A percentile compares a stretch with the other conserved stretches of the same genome.
phyloP scores from a whole-genome alignment of 1,140 invertebrate species.

The Neodiprion lecontei region DNA sequence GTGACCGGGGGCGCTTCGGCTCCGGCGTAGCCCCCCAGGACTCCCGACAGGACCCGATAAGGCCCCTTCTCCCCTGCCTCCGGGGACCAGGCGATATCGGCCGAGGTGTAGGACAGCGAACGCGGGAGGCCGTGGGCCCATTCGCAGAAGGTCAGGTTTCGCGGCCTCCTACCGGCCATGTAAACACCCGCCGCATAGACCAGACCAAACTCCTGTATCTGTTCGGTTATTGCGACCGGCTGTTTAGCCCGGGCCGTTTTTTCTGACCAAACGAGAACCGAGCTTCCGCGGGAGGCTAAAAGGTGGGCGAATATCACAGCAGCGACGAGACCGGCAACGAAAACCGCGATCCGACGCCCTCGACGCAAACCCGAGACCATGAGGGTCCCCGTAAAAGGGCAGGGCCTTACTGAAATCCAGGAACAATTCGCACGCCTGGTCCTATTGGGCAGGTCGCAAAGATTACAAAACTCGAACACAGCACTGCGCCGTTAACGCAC shows the following conservation, averaged over 20 bases:
- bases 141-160: constrained; percentile 66
- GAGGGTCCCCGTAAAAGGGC: background rate
- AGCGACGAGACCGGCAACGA: constrained; percentile 31
- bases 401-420: no score
- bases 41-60: constrained; percentile 69
- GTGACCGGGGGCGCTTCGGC: constrained; percentile 59
- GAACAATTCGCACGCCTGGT: background rate
- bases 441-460: constrained; percentile 19
- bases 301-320: constrained; percentile 31
- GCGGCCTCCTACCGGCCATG: constrained; percentile 59
- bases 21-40: constrained; percentile 52
- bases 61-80: constrained; percentile 64
- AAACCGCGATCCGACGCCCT: constrained; percentile 27
- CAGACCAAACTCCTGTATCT: constrained; percentile 40
- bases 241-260: background rate
- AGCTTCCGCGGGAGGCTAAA: constrained; percentile 41
- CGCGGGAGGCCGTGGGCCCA: constrained; percentile 70
- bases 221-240: constrained; percentile 21
- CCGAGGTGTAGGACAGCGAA: constrained; percentile 59
- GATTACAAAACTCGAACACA: constrained; percentile 19
- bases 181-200: constrained; percentile 60
- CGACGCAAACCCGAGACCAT: constrained; percentile 22
- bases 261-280: constrained; percentile 24
- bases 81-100: constrained; percentile 60
- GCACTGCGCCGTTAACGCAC: constrained; percentile 13